These are phyloP conservation scores for Agonopterix heracliana DNA, from an alignment of 2,888 invertebrate genomes.

Conservation along the genomic window DNA sequence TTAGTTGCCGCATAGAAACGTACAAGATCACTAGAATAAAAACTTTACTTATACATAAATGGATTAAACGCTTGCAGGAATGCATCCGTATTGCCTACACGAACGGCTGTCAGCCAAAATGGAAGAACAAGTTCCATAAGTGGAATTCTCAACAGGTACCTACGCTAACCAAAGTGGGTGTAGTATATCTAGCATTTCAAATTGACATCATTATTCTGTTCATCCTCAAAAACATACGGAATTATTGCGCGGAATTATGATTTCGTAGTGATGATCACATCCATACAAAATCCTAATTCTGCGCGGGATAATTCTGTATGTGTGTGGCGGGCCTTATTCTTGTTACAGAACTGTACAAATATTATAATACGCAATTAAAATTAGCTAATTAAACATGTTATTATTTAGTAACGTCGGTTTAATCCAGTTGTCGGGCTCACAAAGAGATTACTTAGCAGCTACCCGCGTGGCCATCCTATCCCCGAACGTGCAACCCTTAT, in stretches of 20 bases:
- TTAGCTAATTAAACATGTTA: slow-evolving; percentile 1
- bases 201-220: background rate
- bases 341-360: too few relatives aligned
- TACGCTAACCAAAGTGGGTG: background rate
- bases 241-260: too few relatives aligned
- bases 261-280: too few relatives aligned
- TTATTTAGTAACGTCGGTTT: slow-evolving; percentile 6
- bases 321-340: too few relatives aligned
- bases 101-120: slow-evolving; percentile 2
- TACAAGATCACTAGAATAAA: too few relatives aligned
- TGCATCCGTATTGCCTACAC: slow-evolving; percentile 1
- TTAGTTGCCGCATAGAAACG: background rate
- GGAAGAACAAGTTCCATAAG: slow-evolving; percentile 2
- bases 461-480: slow-evolving; percentile 7
- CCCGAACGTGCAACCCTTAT: slow-evolving; percentile 25
- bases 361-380: background rate
- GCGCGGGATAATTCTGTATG: too few relatives aligned
- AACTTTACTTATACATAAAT: background rate
- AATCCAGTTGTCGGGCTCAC: slow-evolving; percentile 10
- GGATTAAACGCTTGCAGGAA: background rate
- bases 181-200: background rate
- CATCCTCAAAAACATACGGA: background rate
- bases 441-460: slow-evolving; percentile 19
- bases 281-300: too few relatives aligned
- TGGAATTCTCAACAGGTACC: background rate